phyloP scores from a whole-genome alignment of 2,888 invertebrate genomes.

The Linnaemya tessellans region DNA sequence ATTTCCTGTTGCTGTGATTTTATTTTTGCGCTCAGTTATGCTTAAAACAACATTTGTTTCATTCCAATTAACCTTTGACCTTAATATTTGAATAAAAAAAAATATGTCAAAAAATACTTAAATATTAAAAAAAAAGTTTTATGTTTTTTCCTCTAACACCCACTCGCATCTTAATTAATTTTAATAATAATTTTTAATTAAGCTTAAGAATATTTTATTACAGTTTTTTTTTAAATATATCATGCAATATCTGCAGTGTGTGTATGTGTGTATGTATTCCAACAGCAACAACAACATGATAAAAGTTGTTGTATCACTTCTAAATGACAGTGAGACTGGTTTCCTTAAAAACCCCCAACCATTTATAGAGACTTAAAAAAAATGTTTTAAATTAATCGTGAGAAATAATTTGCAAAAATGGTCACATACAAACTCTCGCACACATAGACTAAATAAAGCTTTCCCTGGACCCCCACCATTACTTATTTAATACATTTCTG shows the following conservation, averaged over 20 bases:
- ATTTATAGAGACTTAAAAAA: conserved; percentile 38
- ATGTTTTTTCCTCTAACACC: conserved; percentile 46
- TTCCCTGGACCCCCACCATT: conserved; percentile 48
- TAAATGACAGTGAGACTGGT: conserved; percentile 64
- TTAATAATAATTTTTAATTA: conserved; percentile 70
- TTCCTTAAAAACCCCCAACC: conserved; percentile 57
- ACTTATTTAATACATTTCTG: conserved; percentile 12
- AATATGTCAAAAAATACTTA: conserved; percentile 32
- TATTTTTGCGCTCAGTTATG: background rate
- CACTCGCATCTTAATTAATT: conserved; percentile 57
- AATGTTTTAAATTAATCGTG: conserved; percentile 74
- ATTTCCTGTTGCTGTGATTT: conserved; percentile 2
- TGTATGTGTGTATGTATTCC: background rate
- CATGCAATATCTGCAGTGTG: conserved; percentile 18
- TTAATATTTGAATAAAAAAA: conserved; percentile 42
- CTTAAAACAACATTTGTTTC: background rate
- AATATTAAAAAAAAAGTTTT: conserved; percentile 15
- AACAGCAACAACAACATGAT: conserved; percentile 12
- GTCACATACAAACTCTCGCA: conserved; percentile 74
- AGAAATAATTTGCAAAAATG: conserved; percentile 78
- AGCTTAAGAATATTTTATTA: conserved; percentile 57
- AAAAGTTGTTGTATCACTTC: conserved; percentile 56
- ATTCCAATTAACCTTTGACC: conserved; percentile 49
- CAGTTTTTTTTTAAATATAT: conserved; percentile 30
- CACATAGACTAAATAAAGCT: conserved; percentile 27